Conservation (phyloP, 2,113 vertebrate species). For the Xenopus tropicalis region DNA sequence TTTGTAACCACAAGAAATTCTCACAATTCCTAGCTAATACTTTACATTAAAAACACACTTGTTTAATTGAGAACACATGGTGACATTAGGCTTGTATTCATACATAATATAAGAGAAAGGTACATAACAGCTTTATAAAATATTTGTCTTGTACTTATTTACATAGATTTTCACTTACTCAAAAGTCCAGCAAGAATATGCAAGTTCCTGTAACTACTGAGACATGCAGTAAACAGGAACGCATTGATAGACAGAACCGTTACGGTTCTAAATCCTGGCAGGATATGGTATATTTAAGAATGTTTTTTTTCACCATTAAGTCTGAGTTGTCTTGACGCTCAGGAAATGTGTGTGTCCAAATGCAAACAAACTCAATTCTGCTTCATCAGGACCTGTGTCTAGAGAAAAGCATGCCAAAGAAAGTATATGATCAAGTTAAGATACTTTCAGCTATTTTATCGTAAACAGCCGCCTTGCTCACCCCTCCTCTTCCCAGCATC, state of each 20-base stretch:
- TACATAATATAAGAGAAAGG: neutral
- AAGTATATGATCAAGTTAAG: neutral
- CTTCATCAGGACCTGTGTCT: slow-evolving; percentile 8
- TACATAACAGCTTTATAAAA: slow-evolving; percentile 9
- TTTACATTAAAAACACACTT: slow-evolving; percentile 33
- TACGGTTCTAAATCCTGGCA: slow-evolving; percentile 16
- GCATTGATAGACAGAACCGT: slow-evolving; percentile 13
- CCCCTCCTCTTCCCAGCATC: too few species aligned
- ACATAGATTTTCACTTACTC: slow-evolving; percentile 12
- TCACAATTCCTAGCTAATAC: slow-evolving; percentile 25
- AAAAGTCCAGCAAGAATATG: slow-evolving; percentile 5
- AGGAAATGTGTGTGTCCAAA: slow-evolving; percentile 21
- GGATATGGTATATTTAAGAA: slow-evolving; percentile 40
- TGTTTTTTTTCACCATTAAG: slow-evolving; percentile 29
- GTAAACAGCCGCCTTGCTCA: too few species aligned
- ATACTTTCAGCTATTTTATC: neutral
- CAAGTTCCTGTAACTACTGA: slow-evolving; percentile 8
- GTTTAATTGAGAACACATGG: slow-evolving; percentile 38
- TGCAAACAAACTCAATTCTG: slow-evolving; percentile 26
- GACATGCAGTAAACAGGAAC: slow-evolving; percentile 27
- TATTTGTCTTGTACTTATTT: slow-evolving; percentile 32
- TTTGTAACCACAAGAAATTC: slow-evolving; percentile 24
- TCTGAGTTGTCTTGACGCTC: slow-evolving; percentile 26
- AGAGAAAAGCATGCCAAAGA: neutral
- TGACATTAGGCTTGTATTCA: slow-evolving; percentile 24